phyloP scores from a whole-genome alignment of 2,113 vertebrate species.

The Thunnus thynnus region DNA sequence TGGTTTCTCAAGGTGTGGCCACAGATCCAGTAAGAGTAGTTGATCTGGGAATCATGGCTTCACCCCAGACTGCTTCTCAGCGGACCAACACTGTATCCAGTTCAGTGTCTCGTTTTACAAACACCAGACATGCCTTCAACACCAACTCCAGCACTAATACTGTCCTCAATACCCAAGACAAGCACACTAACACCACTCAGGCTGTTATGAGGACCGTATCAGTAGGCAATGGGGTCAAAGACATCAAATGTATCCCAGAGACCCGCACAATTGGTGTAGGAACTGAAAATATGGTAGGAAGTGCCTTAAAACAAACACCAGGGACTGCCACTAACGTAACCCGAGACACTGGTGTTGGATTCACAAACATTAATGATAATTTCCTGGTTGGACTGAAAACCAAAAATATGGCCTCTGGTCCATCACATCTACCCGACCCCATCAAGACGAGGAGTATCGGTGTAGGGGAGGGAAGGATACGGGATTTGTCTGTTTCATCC shows the following conservation, averaged over 20 bases:
- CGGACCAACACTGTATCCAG: conserved; percentile 86
- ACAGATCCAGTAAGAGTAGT: conserved; percentile 83
- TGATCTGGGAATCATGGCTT: conserved; percentile 85
- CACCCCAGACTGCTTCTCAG: conserved; percentile 85
- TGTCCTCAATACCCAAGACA: conserved; percentile 84
- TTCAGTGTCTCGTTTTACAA: conserved; percentile 86
- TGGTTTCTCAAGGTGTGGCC: conserved; percentile 78
- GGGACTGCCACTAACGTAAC: conserved; percentile 81
- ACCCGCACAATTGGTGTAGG: conserved; percentile 88
- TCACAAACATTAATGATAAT: conserved; percentile 91
- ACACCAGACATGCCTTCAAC: conserved; percentile 80
- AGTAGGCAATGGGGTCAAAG: conserved; percentile 88
- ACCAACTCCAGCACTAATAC: conserved; percentile 89
- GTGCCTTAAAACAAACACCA: conserved; percentile 79
- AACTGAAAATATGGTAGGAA: conserved; percentile 75
- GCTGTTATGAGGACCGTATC: conserved; percentile 86
- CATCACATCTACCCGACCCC: conserved; percentile 84
- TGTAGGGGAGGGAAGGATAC: conserved; percentile 89
- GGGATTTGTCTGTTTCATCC: conserved; percentile 55
- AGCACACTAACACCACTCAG: conserved; percentile 88
- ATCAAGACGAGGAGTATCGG: conserved; percentile 89
- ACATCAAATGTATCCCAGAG: conserved; percentile 78
- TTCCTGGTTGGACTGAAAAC: conserved; percentile 94
- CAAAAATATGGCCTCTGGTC: conserved; percentile 94
- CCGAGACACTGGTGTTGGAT: conserved; percentile 90